Evolutionary conservation across 2,113 vertebrate species (phyloP), one percentile per base, ranked within the genome.

Genomic region (Spea multiplicata): DNA sequence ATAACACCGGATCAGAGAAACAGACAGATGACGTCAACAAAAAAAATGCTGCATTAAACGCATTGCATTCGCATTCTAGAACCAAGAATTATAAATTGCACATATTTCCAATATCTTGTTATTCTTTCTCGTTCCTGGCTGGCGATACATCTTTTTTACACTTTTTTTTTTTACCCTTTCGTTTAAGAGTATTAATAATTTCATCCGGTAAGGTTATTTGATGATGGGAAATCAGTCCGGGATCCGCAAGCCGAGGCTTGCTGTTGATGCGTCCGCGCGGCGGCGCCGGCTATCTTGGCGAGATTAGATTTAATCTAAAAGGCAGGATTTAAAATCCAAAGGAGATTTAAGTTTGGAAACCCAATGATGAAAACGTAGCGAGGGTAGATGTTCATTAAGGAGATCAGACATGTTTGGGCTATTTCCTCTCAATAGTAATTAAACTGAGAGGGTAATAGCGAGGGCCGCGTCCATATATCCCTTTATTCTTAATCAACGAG

Each of bases 261-360:
- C 8, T 6, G 45, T n/a, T 8, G 70, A 14, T 71, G 49, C 46
- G 52, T 46, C 68, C 59, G 6, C 30, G 17, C 52, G 1, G 10
- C n/a, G 17, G 67, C 30, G 30, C 30, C 65, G n/a, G 50, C 45
- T 62, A 66, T 12, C 49, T 66, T 9, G 44, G 0, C 6, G 50
- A 73, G 78, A 73, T 80, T 80, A 80, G n/a, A 57, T 59, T 73
- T 80, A 80, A 80, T 80, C 78, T 80, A 68, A 74, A 80, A 73
- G 59, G 65, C 69, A 30, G 76, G 71, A 67, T 74, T 73, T 67
- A 73, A 49, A 73, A 66, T 8, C 48, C 61, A 79, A 80, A 80
- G 78, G 62, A 59, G 78, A 80, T 80, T 80, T 73, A 4, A 73
- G 8, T 59, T 53, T 44, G 45, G 52, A 71, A 59, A 71, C 68